Evolutionary conservation across 2,797 vertebrate genomes (phyloP).

Genomic region (Myotis findleyi): DNA sequence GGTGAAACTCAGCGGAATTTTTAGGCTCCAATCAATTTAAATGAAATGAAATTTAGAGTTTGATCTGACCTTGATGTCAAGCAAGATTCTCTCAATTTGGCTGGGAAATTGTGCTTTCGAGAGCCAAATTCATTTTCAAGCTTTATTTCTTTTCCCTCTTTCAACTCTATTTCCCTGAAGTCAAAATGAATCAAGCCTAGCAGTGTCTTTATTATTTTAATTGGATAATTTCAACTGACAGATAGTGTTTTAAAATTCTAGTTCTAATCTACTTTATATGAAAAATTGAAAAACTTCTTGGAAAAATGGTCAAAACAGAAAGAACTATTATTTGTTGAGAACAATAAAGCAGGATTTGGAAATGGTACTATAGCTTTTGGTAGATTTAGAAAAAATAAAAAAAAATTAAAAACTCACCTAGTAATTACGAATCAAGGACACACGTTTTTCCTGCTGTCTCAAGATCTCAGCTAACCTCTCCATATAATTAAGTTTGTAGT

Average conservation of each 20-base stretch:
- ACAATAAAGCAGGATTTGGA: background rate
- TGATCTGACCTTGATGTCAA: slow-evolving; percentile 82
- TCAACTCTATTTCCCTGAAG: slow-evolving; percentile 67
- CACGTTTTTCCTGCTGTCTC: background rate
- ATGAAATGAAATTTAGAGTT: slow-evolving; percentile 78
- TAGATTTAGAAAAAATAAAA: background rate
- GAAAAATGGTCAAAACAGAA: slow-evolving; percentile 31
- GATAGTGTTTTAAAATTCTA: slow-evolving; percentile 55
- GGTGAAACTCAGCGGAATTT: slow-evolving; percentile 81
- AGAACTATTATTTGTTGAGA: slow-evolving; percentile 9
- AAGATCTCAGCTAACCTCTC: background rate
- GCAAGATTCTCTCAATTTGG: slow-evolving; percentile 76
- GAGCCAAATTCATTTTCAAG: slow-evolving; percentile 67
- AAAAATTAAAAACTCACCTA: background rate
- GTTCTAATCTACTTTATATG: slow-evolving; percentile 44
- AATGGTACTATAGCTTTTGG: background rate
- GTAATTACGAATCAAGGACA: background rate
- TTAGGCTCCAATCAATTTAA: slow-evolving; percentile 82
- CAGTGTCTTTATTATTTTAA: slow-evolving; percentile 70
- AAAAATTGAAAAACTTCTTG: slow-evolving; percentile 14
- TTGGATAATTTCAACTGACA: slow-evolving; percentile 71
- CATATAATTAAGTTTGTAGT: background rate
- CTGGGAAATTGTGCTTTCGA: slow-evolving; percentile 63
- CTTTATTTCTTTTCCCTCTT: slow-evolving; percentile 19
- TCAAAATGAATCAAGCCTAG: slow-evolving; percentile 72